Percentiles rank a stretch among this genome's conserved stretches.
phyloP scores from a whole-genome alignment of 2,113 vertebrate genomes.

The Dipodomys spectabilis region DNA sequence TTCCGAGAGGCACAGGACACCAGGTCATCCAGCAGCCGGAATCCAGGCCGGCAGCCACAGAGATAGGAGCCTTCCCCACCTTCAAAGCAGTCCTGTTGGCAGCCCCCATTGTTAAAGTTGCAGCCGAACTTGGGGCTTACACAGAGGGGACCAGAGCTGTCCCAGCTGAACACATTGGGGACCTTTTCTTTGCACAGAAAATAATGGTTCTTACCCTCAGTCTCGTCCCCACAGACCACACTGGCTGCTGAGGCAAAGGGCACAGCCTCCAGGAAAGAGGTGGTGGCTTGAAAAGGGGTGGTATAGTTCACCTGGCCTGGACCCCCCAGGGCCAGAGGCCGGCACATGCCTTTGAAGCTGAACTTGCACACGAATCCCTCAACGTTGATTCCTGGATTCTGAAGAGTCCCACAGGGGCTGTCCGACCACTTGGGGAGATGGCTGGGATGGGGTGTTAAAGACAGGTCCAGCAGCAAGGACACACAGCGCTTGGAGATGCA shows the following conservation, averaged over 20 bases:
- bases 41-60: slow-evolving; percentile 84
- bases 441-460: not conserved
- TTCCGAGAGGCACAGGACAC: slow-evolving; percentile 81
- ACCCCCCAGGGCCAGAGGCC: slow-evolving; percentile 79
- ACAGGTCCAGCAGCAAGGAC: slow-evolving; percentile 55
- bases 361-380: slow-evolving; percentile 89
- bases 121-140: slow-evolving; percentile 71
- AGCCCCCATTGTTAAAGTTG: slow-evolving; percentile 83
- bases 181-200: slow-evolving; percentile 78
- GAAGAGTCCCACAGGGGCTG: not conserved
- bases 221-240: slow-evolving; percentile 58
- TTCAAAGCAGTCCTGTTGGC: slow-evolving; percentile 85
- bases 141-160: slow-evolving; percentile 80
- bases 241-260: slow-evolving; percentile 85
- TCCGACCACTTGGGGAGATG: slow-evolving; percentile 81
- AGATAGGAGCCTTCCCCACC: not conserved
- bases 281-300: slow-evolving; percentile 83
- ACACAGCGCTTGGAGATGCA: slow-evolving; percentile 84
- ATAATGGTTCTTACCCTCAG: not conserved
- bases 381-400: not conserved
- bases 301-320: slow-evolving; percentile 79
- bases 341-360: slow-evolving; percentile 88
- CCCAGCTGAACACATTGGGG: slow-evolving; percentile 78
- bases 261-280: slow-evolving; percentile 72
- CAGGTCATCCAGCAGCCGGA: slow-evolving; percentile 79